These are phyloP conservation scores for Eupeodes luniger DNA, from an alignment of 2,888 invertebrate genomes.

Conservation along the genomic window DNA sequence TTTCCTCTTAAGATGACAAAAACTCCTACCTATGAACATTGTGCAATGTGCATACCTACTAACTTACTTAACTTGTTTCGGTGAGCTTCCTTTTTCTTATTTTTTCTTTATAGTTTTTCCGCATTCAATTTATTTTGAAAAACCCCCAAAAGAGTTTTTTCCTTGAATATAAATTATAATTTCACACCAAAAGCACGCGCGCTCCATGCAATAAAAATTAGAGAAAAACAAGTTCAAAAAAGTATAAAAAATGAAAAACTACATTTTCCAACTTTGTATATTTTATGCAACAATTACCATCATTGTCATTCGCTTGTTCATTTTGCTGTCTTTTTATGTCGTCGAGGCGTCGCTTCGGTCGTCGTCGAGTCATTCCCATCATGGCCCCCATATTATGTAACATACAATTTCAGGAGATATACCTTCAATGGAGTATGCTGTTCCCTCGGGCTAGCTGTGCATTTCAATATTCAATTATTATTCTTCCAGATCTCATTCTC, in stretches of 20 bases:
- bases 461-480: slow-evolving; percentile 33
- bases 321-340: background rate
- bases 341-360: too few species aligned
- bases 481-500: too few species aligned
- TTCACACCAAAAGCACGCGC: slow-evolving; percentile 28
- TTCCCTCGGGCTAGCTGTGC: slow-evolving; percentile 17
- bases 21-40: background rate
- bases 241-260: background rate
- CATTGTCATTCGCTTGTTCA: background rate
- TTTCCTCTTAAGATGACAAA: background rate
- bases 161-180: slow-evolving; percentile 18
- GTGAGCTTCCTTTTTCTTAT: background rate
- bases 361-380: background rate
- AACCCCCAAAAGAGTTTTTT: background rate
- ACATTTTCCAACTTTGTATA: background rate
- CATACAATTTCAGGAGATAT: background rate
- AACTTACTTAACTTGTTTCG: background rate
- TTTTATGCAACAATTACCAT: slow-evolving; percentile 27
- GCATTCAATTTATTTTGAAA: background rate
- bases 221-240: background rate
- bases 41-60: too few species aligned
- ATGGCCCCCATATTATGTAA: slow-evolving; percentile 10
- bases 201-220: background rate
- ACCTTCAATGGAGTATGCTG: background rate
- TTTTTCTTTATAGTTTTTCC: background rate